Evolutionary conservation across 2,113 vertebrate genomes (phyloP).

Genomic region (Lampris megalopsis): DNA sequence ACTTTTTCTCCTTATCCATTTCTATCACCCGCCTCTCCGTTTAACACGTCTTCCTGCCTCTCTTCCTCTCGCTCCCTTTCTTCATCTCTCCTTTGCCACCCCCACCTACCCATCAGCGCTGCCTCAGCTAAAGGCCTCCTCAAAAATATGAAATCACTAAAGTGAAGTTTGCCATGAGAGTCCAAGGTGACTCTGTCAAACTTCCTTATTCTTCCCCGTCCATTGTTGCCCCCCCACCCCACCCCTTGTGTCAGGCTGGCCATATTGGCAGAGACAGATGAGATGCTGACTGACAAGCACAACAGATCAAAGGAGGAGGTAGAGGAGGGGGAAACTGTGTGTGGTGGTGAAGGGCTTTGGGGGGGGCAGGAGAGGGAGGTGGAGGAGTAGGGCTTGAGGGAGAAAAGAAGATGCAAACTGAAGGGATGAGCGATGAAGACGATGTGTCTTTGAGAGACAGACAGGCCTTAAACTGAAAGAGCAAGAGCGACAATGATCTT

Average conservation of each 20-base stretch:
- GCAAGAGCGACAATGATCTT: slow-evolving; percentile 3
- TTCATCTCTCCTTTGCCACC: slow-evolving; percentile 57
- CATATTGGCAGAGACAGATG: slow-evolving; percentile 59
- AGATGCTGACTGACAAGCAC: slow-evolving; percentile 56
- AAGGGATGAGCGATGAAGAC: neutral
- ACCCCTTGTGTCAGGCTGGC: slow-evolving; percentile 57
- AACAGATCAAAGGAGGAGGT: slow-evolving; percentile 58
- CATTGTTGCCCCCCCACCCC: slow-evolving; percentile 58
- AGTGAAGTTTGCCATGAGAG: slow-evolving; percentile 65
- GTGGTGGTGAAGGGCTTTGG: neutral
- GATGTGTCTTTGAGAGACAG: too few species aligned
- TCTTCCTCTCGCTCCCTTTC: too few species aligned
- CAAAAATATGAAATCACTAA: slow-evolving; percentile 55
- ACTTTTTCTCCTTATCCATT: neutral
- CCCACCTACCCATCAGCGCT: slow-evolving; percentile 7
- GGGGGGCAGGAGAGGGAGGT: neutral
- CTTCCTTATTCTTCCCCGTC: slow-evolving; percentile 61
- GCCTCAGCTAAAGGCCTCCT: slow-evolving; percentile 34
- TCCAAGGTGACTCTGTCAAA: slow-evolving; percentile 71
- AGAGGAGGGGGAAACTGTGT: neutral
- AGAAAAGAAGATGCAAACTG: neutral
- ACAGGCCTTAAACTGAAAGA: too few species aligned
- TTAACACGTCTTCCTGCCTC: neutral
- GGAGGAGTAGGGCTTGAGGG: neutral
- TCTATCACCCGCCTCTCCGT: slow-evolving; percentile 8